Conservation (phyloP, 2,888 invertebrate genomes). For the Oxycera nigricornis region DNA sequence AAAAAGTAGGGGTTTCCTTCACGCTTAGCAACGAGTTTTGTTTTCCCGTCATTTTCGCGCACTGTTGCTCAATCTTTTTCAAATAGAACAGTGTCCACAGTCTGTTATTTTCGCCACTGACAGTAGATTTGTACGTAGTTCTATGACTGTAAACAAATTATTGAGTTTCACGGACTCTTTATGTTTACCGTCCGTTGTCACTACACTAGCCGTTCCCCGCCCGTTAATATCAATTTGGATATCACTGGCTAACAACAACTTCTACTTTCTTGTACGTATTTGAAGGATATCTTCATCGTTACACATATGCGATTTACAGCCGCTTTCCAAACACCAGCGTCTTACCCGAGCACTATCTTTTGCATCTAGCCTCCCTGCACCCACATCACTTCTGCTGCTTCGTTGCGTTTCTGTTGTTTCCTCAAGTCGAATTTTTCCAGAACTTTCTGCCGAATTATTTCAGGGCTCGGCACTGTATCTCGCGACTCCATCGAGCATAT, state of each 20-base stretch:
- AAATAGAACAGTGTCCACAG: constrained; percentile 36
- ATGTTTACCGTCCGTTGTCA: background rate
- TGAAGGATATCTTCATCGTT: background rate
- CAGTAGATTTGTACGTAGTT: constrained; percentile 35
- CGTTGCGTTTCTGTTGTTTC: background rate
- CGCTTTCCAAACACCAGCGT: background rate
- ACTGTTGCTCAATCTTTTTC: background rate
- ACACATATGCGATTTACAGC: background rate
- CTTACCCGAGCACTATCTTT: background rate
- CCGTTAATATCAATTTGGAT: background rate
- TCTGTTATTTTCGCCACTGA: constrained; percentile 41
- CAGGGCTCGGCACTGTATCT: too few relatives aligned
- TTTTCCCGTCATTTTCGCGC: background rate
- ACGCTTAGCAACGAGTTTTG: background rate
- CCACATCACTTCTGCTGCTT: background rate
- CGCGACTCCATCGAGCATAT: constrained; percentile 32
- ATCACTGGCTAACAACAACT: background rate
- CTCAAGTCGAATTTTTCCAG: background rate
- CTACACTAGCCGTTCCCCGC: background rate
- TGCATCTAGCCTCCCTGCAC: background rate
- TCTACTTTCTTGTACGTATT: accelerated
- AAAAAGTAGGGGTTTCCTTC: background rate
- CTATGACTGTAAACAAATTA: constrained; percentile 10
- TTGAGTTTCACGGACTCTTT: background rate
- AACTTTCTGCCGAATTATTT: background rate